Percentiles rank a stretch among this genome's conserved stretches.
Evolutionary conservation across 2,888 invertebrate species (phyloP).

Genomic region (Yponomeuta sedellus): DNA sequence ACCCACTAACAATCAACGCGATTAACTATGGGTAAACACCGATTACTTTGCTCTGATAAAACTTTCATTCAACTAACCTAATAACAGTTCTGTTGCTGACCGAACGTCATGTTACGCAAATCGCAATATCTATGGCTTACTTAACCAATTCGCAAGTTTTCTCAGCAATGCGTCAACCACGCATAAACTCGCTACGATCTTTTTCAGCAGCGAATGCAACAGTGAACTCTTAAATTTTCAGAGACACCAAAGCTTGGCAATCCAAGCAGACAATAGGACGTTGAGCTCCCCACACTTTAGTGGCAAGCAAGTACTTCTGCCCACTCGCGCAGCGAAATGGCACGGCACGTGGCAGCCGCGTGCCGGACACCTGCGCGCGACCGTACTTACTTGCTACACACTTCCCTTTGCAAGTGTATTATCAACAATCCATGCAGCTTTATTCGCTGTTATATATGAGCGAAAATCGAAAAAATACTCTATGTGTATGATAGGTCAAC

Average conservation of each 20-base stretch:
- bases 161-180: too few relatives aligned
- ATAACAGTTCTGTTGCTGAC: too few relatives aligned
- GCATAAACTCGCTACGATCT: too few relatives aligned
- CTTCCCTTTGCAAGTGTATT: not conserved
- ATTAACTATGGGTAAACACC: conserved; percentile 53
- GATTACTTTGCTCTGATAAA: conserved; percentile 28
- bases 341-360: conserved; percentile 39
- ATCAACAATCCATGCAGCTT: not conserved
- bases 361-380: conserved; percentile 46
- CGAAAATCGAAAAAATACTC: not conserved
- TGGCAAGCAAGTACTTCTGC: conserved; percentile 42
- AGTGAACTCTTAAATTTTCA: conserved; percentile 47
- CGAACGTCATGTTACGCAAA: too few relatives aligned
- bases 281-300: conserved; percentile 30
- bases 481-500: not conserved
- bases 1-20: conserved; percentile 57
- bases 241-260: conserved; percentile 38
- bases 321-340: conserved; percentile 32
- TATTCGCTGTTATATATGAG: not conserved
- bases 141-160: too few relatives aligned
- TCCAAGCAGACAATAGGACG: conserved; percentile 30
- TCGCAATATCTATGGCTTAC: too few relatives aligned
- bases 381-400: conserved; percentile 2
- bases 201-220: conserved; percentile 11
- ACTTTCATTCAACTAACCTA: conserved; percentile 7